Percentiles rank a stretch among this genome's conserved stretches.
Conservation (phyloP, 2,888 invertebrate genomes). For the Chamaedrilus cognettii region DNA sequence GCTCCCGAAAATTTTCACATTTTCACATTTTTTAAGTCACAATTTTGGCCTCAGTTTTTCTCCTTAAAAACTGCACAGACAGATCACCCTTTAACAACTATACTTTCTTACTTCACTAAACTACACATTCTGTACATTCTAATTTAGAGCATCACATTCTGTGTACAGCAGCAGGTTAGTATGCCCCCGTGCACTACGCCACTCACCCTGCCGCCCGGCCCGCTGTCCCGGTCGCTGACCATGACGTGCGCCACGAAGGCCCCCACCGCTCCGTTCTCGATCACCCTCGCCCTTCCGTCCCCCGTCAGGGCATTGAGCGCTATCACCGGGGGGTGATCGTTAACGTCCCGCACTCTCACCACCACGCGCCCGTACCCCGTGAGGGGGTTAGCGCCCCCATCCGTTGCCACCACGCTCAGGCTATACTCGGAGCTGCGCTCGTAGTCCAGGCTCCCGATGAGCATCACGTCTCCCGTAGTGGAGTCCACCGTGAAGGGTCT, state of each 20-base stretch:
- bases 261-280: slow-evolving; percentile 33
- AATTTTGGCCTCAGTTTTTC: no score
- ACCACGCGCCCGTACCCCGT: slow-evolving; percentile 73
- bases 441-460: slow-evolving; percentile 22
- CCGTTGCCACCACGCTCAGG: slow-evolving; percentile 31
- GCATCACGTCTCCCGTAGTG: slow-evolving; percentile 4
- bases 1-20: no score
- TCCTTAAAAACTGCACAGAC: no score
- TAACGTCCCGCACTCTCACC: slow-evolving; percentile 67
- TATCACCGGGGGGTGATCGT: slow-evolving; percentile 85
- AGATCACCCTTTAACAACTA: no score
- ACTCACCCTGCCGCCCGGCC: slow-evolving; percentile 21
- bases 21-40: no score
- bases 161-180: no score
- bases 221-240: slow-evolving; percentile 30
- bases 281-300: slow-evolving; percentile 64
- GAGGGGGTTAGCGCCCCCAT: slow-evolving; percentile 65
- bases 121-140: no score
- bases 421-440: slow-evolving; percentile 24
- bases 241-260: slow-evolving; percentile 33
- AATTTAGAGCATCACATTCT: no score
- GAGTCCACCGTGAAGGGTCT: slow-evolving; percentile 2
- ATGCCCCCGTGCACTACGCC: no score
- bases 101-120: no score
- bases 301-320: slow-evolving; percentile 84